These are phyloP conservation scores for Erithacus rubecula DNA, from an alignment of 2,797 vertebrate species.

Conservation along the genomic window DNA sequence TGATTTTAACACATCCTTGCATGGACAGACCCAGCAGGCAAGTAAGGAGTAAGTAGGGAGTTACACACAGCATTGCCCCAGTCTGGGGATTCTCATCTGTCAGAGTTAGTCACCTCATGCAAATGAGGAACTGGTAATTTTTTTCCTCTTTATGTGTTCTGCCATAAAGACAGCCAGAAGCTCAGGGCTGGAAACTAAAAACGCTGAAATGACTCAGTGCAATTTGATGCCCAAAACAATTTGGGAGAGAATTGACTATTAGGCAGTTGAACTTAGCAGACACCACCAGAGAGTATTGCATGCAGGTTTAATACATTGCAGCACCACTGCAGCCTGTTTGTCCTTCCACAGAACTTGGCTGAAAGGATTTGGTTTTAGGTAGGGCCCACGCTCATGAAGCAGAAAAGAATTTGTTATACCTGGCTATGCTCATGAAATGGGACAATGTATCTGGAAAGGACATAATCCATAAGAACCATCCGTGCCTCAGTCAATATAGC, in stretches of 20 bases:
- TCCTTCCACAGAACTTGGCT: neutral
- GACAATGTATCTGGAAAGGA: neutral
- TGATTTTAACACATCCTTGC: neutral
- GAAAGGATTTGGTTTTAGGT: neutral
- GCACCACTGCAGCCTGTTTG: neutral
- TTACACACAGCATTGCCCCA: neutral
- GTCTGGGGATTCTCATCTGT: neutral
- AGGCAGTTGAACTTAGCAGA: conserved; percentile 1
- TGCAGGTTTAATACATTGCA: neutral
- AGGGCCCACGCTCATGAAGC: neutral
- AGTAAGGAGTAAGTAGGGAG: neutral
- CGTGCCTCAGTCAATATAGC: neutral
- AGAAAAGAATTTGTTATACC: neutral
- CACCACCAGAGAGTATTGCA: neutral
- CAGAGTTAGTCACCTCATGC: neutral
- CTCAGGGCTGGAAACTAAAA: neutral
- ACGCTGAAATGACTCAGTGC: neutral
- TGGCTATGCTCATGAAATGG: neutral
- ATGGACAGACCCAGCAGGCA: neutral
- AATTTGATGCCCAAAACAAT: neutral
- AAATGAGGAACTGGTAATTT: neutral
- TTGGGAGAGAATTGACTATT: neutral
- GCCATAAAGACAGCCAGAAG: neutral
- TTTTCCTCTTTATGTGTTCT: conserved; percentile 9
- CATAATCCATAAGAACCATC: neutral